Conservation (phyloP, 2,113 vertebrate genomes). For the Meleagris gallopavo region DNA sequence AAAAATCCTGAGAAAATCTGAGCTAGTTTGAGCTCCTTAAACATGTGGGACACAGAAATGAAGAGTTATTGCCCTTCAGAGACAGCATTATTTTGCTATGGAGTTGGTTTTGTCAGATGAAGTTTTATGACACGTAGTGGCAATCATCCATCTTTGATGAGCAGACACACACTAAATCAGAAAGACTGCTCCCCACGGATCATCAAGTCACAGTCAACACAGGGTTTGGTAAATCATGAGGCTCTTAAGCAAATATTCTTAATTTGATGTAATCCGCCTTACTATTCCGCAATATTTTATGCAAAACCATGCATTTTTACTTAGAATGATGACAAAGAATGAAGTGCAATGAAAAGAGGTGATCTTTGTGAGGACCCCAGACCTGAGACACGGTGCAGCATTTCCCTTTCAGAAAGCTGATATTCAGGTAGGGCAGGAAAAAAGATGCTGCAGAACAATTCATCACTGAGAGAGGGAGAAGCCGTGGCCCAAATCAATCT, state of each 20-base stretch:
- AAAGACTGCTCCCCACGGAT: slow-evolving; percentile 42
- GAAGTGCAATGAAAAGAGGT: neutral
- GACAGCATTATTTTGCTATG: slow-evolving; percentile 56
- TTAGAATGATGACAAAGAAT: neutral
- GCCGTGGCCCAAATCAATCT: neutral
- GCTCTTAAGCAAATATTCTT: slow-evolving; percentile 36
- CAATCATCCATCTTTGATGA: slow-evolving; percentile 72
- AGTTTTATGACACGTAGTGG: slow-evolving; percentile 53
- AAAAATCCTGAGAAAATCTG: slow-evolving; percentile 61
- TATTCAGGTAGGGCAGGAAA: neutral
- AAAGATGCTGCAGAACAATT: neutral
- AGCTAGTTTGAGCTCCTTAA: slow-evolving; percentile 49
- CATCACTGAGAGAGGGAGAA: neutral
- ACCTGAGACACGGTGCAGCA: neutral
- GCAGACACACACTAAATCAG: slow-evolving; percentile 60
- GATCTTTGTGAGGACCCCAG: neutral
- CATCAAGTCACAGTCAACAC: slow-evolving; percentile 30
- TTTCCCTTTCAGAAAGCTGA: neutral
- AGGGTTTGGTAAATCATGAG: neutral
- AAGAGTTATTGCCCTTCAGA: slow-evolving; percentile 62
- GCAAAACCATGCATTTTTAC: neutral
- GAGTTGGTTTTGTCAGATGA: slow-evolving; percentile 66
- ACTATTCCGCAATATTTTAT: neutral
- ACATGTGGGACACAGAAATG: slow-evolving; percentile 30
- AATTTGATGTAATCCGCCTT: neutral